Evolutionary conservation across 2,797 vertebrate genomes (phyloP).

Genomic region (Brachyalestes nurse): DNA sequence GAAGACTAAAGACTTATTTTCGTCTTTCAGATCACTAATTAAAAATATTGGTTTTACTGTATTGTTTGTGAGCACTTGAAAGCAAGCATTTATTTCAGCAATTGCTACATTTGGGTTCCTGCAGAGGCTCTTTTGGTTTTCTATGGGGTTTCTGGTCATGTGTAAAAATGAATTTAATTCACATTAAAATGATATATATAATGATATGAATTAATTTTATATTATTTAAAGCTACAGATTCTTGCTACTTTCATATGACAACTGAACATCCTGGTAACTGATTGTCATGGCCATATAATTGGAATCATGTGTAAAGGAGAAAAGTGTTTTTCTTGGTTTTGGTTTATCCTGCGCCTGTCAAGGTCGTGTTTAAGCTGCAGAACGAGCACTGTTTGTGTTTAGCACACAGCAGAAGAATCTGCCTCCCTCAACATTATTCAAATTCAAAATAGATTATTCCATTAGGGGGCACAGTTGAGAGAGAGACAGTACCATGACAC

Average conservation of each 20-base stretch:
- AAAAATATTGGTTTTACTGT: background rate
- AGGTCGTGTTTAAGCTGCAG: constrained; percentile 11
- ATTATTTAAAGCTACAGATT: too few species aligned
- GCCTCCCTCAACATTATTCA: constrained; percentile 25
- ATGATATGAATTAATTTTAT: too few species aligned
- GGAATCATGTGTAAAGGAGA: background rate
- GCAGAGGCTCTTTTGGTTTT: background rate
- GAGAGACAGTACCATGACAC: constrained; percentile 46
- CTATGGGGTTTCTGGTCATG: background rate
- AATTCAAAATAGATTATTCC: constrained; percentile 48
- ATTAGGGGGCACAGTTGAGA: constrained; percentile 53
- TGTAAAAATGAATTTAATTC: background rate
- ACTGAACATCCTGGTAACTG: background rate
- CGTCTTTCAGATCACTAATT: background rate
- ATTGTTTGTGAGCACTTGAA: background rate
- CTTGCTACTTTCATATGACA: too few species aligned
- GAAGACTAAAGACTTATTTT: too few species aligned
- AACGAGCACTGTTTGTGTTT: constrained; percentile 8
- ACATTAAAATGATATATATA: background rate
- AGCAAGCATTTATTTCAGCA: background rate
- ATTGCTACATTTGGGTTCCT: background rate
- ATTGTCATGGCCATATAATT: background rate
- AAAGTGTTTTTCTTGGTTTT: background rate
- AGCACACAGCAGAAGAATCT: constrained; percentile 18
- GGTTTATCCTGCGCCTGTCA: background rate